Evolutionary conservation across 2,113 vertebrate genomes (phyloP), one percentile per base, ranked within the genome.

Genomic region (Xyrauchen texanus): DNA sequence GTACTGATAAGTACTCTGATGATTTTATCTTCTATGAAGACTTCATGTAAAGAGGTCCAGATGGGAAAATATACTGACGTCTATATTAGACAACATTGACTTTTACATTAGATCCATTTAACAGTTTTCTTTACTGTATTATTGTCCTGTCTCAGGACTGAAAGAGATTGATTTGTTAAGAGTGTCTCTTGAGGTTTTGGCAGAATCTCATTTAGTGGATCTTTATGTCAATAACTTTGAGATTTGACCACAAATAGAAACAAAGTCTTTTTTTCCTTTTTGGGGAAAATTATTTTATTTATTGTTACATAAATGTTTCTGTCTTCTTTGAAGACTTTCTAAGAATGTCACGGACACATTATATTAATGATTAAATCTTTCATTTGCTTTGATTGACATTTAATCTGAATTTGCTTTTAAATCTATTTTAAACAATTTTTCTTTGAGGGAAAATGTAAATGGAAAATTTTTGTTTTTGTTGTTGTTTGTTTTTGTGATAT

Each of bases 21-120:
- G 44, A 61, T 66, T 13, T 4, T 2, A 12, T 68, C 76, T 61
- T 68, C 76, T n/a, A 6, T 52, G 55, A 78, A 53, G 65, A 69
- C 8, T 78, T 45, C 8, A 21, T 60, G 10, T 67, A 11, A 42
- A 78, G 57, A 34, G 21, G 21, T 34, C 21, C 21, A 34, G 21
- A 34, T 3, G 53, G 44, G 9, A 45, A 46, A 8, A 15, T 45
- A 12, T 11, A 21, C 8, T 60, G 44, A 11, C 0, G 44, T 73
- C 57, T 47, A 21, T 21, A 61, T 60, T 61, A 71, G 53, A 71
- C 55, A 57, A 45, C 42, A 4, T 2, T 47, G 44, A 73, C 21
- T 34, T 34, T 34, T 34, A 34, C 21, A 34, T 34, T 34, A 34
- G 21, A 34, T 34, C 1, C 21, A 34, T 34, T 34, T 34, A 34